Percentiles rank a stretch among this genome's conserved stretches.
These are phyloP conservation scores for Caenorhabditis sulstoni DNA, from an alignment of 2,888 invertebrate species.

Conservation along the genomic window DNA sequence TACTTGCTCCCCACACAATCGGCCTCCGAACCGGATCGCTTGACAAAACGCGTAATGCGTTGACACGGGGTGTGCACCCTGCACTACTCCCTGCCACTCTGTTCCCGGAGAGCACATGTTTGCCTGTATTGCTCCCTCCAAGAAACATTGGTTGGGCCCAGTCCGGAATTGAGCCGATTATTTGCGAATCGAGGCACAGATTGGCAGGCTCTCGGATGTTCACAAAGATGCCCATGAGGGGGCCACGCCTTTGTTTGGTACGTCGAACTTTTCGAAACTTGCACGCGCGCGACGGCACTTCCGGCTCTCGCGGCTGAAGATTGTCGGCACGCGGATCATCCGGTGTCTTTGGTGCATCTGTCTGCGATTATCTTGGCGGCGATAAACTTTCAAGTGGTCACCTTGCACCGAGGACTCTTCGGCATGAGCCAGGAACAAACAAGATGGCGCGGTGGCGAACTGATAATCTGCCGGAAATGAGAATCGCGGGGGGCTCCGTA, in stretches of 20 bases:
- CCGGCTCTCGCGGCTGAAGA: neutral
- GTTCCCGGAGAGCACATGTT: slow-evolving; percentile 19
- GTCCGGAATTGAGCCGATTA: slow-evolving; percentile 21
- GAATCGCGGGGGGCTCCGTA: slow-evolving; percentile 19
- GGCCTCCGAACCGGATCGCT: slow-evolving; percentile 36
- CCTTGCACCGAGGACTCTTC: neutral
- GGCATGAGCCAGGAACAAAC: slow-evolving; percentile 7
- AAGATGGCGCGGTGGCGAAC: slow-evolving; percentile 3
- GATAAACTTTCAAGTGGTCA: slow-evolving; percentile 23
- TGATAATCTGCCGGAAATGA: slow-evolving; percentile 28
- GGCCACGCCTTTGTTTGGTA: slow-evolving; percentile 14
- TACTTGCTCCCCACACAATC: neutral
- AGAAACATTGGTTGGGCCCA: slow-evolving; percentile 15
- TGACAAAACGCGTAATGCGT: slow-evolving; percentile 37
- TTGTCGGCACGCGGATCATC: slow-evolving; percentile 10
- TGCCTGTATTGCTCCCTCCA: slow-evolving; percentile 8
- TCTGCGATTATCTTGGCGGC: slow-evolving; percentile 12
- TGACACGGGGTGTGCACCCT: slow-evolving; percentile 36
- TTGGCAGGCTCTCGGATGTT: slow-evolving; percentile 14
- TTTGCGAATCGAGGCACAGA: slow-evolving; percentile 11
- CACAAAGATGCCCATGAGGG: slow-evolving; percentile 5
- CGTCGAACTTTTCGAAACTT: slow-evolving; percentile 5
- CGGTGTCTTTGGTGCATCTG: neutral
- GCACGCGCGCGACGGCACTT: neutral
- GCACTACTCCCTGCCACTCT: slow-evolving; percentile 22